Base-by-base conservation (phyloP, 2,888 invertebrate genomes). In the Acanthosepion esculentum region DNA sequence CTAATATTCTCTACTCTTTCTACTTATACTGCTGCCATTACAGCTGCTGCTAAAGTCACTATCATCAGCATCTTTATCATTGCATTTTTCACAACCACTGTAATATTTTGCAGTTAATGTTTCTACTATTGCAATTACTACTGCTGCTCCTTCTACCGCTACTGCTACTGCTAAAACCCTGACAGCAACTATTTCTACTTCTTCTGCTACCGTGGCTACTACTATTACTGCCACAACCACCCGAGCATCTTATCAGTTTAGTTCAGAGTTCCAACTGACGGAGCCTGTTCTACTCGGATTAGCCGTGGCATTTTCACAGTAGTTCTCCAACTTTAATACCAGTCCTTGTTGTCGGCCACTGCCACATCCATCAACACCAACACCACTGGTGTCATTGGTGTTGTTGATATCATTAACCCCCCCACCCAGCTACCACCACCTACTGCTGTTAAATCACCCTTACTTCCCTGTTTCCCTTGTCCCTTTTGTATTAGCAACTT, bases 221-320 rank as follows among this genome's bases (percentile, higher is more conserved):
- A 33, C 78, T 78, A 15, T n/a, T 78, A 78, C 78, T 33, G 78
- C 78, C 78, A 33, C 78, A 78, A 78, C 78, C 78, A 78, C 78
- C 78, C 78, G 78, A 78, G 78, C 78, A 78, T 78, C 78, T n/a
- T 78, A 78, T 78, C 78, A n/a, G 78, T 78, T 78, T n/a, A 78
- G 78, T 78, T 78, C 78, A 78, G 78, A 78, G 78, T 78, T 78
- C 78, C 78, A 78, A 78, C 78, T 15, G n/a, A 33, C 78, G n/a
- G 78, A 78, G 33, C 78, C 78, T 78, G 78, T 78, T 78, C 78
- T 33, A 78, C 78, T 78, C n/a, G 78, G 78, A 78, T 78, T 33
- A 78, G 78, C n/a, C n/a, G 78, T 78, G 78, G 78, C 78, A 78
- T 78, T 78, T n/a, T 78, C 78, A 10, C n/a, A 78, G 78, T 78